These are phyloP conservation scores for Thripadectes ignobilis DNA, from an alignment of 2,797 vertebrate species.

Conservation along the genomic window DNA sequence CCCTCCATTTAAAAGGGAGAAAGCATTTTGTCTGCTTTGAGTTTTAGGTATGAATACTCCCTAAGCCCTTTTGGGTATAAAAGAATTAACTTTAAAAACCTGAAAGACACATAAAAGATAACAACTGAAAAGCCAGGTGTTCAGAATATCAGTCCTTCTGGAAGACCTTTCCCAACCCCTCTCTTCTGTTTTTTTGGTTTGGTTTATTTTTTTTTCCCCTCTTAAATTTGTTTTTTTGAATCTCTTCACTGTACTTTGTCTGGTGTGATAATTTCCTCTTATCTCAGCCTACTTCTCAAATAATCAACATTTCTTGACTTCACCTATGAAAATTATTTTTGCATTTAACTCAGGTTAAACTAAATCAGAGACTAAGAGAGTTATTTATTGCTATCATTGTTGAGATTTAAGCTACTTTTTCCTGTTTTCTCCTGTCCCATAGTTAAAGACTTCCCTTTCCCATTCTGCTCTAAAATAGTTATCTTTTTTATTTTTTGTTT, in stretches of 20 bases:
- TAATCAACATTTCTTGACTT: not conserved
- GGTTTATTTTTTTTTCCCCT: no score
- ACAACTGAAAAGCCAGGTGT: not conserved
- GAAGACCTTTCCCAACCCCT: not conserved
- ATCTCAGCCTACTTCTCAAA: not conserved
- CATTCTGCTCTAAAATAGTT: not conserved
- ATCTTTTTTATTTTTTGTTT: not conserved
- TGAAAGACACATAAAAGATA: not conserved
- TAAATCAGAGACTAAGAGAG: not conserved
- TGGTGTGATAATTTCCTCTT: not conserved
- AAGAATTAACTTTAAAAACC: not conserved
- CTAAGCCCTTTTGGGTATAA: not conserved
- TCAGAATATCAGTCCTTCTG: not conserved
- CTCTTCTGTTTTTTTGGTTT: not conserved
- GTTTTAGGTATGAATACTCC: not conserved
- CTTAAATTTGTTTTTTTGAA: not conserved
- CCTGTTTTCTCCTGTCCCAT: not conserved
- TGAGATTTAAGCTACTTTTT: not conserved
- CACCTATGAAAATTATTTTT: not conserved
- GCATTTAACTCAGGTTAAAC: fast-evolving
- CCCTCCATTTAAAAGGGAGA: conserved; percentile 11
- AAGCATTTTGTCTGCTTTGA: not conserved
- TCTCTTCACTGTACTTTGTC: not conserved
- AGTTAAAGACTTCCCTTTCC: not conserved
- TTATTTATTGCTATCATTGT: not conserved